Conservation (phyloP, 30 jellyfish, hydroid and myxozoan genomes). For the Aurelia coerulea region DNA sequence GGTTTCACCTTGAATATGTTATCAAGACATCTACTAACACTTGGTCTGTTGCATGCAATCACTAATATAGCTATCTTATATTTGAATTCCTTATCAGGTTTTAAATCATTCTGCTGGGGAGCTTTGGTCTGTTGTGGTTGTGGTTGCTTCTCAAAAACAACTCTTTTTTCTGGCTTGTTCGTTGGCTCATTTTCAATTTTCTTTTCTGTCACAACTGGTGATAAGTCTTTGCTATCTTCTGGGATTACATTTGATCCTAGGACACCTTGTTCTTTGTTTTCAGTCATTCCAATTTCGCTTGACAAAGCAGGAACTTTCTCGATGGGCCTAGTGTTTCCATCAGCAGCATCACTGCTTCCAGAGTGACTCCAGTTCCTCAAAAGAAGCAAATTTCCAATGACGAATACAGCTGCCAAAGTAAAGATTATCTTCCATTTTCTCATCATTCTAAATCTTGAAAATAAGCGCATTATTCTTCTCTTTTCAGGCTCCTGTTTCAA, state of each 20-base stretch:
- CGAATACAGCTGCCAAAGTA: slow-evolving; percentile 13
- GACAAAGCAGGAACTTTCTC: no score
- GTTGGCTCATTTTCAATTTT: neutral
- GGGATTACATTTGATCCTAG: no score
- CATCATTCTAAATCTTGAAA: slow-evolving; percentile 1
- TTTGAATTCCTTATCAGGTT: slow-evolving; percentile 1
- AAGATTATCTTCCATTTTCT: slow-evolving; percentile 29
- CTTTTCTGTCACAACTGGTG: neutral
- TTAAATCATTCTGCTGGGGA: neutral
- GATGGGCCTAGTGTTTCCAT: no score
- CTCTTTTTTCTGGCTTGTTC: neutral
- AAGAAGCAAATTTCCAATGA: slow-evolving; percentile 15
- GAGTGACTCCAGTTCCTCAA: slow-evolving; percentile 15
- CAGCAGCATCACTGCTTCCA: neutral
- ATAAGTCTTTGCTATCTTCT: neutral
- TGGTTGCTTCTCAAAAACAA: neutral
- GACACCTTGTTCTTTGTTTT: neutral
- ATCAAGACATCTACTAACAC: slow-evolving; percentile 95
- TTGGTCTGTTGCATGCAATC: slow-evolving; percentile 96
- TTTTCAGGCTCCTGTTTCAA: neutral
- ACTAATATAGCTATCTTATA: slow-evolving; percentile 71
- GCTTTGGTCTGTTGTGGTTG: neutral
- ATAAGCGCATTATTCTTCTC: slow-evolving; percentile 1
- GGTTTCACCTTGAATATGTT: slow-evolving; percentile 83
- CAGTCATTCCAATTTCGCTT: neutral